phyloP scores from a whole-genome alignment of 2,113 vertebrate genomes.

The Piliocolobus tephrosceles region DNA sequence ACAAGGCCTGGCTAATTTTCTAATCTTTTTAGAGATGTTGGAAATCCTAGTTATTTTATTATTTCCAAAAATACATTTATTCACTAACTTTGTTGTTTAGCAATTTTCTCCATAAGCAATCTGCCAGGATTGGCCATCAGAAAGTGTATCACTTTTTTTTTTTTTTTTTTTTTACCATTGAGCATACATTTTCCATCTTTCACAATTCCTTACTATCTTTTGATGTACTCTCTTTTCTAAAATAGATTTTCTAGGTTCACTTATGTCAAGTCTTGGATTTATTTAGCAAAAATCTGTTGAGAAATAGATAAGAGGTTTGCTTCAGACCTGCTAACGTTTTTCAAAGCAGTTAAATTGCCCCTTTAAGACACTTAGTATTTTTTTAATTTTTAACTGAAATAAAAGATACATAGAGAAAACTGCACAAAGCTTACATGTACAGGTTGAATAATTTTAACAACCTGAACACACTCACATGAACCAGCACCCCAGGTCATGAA shows the following conservation, averaged over 20 bases:
- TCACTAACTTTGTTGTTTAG: constrained; percentile 69
- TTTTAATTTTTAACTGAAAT: neutral
- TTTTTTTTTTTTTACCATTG: neutral
- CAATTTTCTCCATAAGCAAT: constrained; percentile 38
- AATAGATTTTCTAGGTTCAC: constrained; percentile 27
- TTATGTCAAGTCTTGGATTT: constrained; percentile 57
- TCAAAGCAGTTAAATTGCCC: neutral
- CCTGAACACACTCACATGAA: neutral
- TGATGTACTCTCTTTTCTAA: constrained; percentile 3
- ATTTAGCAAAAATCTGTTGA: constrained; percentile 62
- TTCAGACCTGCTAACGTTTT: neutral
- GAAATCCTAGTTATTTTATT: constrained; percentile 49
- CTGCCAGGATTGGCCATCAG: neutral
- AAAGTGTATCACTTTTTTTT: neutral
- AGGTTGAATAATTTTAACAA: neutral
- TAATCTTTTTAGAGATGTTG: neutral
- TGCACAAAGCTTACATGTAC: neutral
- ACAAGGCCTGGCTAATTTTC: neutral
- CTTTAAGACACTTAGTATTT: neutral
- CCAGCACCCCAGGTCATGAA: neutral
- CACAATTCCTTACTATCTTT: constrained; percentile 44
- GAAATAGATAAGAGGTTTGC: constrained; percentile 7
- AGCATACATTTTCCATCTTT: constrained; percentile 14
- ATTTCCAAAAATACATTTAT: constrained; percentile 32
- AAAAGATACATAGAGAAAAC: neutral